Conservation (phyloP, 2,888 invertebrate species). For the Drosophila mercatorum region DNA sequence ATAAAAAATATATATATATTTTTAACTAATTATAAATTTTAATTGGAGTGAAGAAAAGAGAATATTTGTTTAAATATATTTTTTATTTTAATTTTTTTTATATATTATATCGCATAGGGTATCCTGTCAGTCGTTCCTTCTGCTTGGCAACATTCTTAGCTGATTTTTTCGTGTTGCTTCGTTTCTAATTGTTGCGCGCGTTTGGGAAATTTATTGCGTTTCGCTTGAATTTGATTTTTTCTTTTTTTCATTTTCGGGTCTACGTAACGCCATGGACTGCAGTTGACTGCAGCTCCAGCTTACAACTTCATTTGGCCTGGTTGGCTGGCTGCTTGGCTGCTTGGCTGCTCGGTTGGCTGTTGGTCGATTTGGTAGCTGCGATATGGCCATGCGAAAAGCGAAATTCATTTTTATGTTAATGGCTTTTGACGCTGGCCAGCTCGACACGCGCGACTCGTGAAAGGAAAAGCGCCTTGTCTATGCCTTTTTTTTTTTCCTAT, state of each 20-base stretch:
- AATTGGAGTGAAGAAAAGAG: too few relatives aligned
- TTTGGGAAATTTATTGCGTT: slow-evolving; percentile 79
- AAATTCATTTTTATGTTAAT: slow-evolving; percentile 78
- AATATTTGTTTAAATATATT: too few relatives aligned
- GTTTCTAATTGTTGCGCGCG: slow-evolving; percentile 80
- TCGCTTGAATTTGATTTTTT: slow-evolving; percentile 50
- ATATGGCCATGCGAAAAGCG: slow-evolving; percentile 69
- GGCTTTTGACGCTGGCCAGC: slow-evolving; percentile 67
- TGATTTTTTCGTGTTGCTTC: slow-evolving; percentile 48
- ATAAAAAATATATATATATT: too few relatives aligned
- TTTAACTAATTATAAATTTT: too few relatives aligned
- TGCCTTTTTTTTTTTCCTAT: background rate
- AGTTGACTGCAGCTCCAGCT: slow-evolving; percentile 21
- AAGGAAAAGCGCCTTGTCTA: slow-evolving; percentile 66
- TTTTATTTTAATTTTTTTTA: too few relatives aligned
- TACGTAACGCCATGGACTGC: slow-evolving; percentile 57
- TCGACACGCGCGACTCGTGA: slow-evolving; percentile 65
- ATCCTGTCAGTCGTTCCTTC: slow-evolving; percentile 3
- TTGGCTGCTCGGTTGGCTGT: slow-evolving; percentile 12
- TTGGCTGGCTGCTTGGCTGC: slow-evolving; percentile 27
- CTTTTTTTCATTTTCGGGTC: slow-evolving; percentile 23
- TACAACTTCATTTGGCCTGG: slow-evolving; percentile 55
- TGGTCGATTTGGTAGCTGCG: slow-evolving; percentile 69
- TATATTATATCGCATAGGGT: slow-evolving; percentile 26
- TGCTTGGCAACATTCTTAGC: slow-evolving; percentile 30